phyloP scores from a whole-genome alignment of 2,888 invertebrate genomes.

The Chymomyza amoena region DNA sequence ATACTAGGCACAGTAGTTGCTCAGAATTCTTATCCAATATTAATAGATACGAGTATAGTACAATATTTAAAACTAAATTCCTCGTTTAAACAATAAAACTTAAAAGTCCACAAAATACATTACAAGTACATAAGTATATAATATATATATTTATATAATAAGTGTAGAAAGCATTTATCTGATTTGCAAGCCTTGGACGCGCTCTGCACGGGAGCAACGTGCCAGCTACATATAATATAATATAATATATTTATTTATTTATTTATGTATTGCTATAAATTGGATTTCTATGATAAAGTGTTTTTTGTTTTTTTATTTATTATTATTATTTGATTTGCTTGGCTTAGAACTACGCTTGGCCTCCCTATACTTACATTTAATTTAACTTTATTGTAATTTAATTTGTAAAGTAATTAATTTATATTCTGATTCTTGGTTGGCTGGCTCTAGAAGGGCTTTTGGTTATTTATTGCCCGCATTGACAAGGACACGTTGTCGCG shows the following conservation, averaged over 20 bases:
- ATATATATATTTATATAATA: background rate
- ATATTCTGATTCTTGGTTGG: constrained; percentile 64
- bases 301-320: background rate
- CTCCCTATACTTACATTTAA: constrained; percentile 67
- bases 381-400: constrained; percentile 60
- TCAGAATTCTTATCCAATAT: constrained; percentile 2
- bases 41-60: background rate
- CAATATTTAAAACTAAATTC: constrained; percentile 1
- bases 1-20: background rate
- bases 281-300: constrained; percentile 39
- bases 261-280: constrained; percentile 21
- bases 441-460: constrained; percentile 41
- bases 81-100: background rate
- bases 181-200: constrained; percentile 14
- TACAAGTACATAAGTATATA: constrained; percentile 13
- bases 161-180: constrained; percentile 13
- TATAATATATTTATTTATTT: background rate
- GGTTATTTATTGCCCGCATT: constrained; percentile 69
- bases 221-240: background rate
- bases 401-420: constrained; percentile 66
- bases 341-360: constrained; percentile 62
- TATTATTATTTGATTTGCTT: constrained; percentile 15
- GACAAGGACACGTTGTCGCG: constrained; percentile 76
- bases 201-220: background rate
- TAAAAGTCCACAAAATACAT: constrained; percentile 12